Conservation (phyloP, 1,140 invertebrate species). For the Plectrocnemia conspersa region DNA sequence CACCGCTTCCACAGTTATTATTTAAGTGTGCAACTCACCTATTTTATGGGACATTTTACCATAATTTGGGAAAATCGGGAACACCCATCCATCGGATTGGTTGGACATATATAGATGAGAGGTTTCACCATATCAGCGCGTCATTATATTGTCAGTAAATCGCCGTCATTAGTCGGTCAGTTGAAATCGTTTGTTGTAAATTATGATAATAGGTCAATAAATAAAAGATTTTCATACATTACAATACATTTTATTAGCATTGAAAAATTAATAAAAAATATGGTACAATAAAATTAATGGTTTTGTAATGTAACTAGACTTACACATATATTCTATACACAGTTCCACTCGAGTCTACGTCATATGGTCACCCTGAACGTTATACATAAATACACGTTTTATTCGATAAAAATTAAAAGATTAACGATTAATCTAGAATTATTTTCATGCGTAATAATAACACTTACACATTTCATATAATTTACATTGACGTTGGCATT, state of each 20-base stretch:
- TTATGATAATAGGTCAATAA: no score
- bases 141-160: background rate
- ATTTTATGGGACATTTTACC: conserved; percentile 23
- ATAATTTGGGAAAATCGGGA: conserved; percentile 25
- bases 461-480: no score
- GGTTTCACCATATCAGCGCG: conserved; percentile 17
- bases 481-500: conserved; percentile 20
- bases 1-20: conserved; percentile 7
- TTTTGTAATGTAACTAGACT: background rate
- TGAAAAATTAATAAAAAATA: conserved; percentile 13
- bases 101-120: conserved; percentile 12
- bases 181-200: background rate
- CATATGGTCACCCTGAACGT: conserved; percentile 23
- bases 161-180: background rate
- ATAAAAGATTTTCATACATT: no score
- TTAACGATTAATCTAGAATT: background rate
- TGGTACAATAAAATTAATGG: no score
- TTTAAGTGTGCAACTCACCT: conserved; percentile 32
- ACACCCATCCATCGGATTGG: conserved; percentile 11
- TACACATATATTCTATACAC: background rate
- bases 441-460: background rate
- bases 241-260: no score
- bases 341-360: conserved; percentile 8
- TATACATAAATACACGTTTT: conserved; percentile 19
- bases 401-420: no score